phyloP scores from a whole-genome alignment of 1,140 invertebrate species.

The Heliconius congener region DNA sequence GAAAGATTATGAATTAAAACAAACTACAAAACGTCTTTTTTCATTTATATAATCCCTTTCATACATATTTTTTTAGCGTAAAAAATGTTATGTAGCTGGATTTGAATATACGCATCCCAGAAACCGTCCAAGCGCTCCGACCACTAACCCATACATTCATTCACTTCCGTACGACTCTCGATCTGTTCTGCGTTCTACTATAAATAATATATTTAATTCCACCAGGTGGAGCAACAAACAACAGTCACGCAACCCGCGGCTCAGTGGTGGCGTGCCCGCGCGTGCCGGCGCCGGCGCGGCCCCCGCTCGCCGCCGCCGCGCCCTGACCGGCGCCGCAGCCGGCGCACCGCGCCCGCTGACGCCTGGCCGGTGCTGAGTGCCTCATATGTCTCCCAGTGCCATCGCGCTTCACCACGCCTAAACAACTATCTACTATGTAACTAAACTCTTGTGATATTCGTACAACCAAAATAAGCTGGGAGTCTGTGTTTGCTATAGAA shows the following conservation, averaged over 20 bases:
- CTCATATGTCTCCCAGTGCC: slow-evolving; percentile 73
- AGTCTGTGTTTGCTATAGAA: background rate
- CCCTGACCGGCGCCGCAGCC: slow-evolving; percentile 78
- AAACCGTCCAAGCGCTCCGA: no score
- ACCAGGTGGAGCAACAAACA: slow-evolving; percentile 60
- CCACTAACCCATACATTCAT: no score
- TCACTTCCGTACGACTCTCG: no score
- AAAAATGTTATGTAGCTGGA: no score
- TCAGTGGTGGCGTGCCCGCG: slow-evolving; percentile 81
- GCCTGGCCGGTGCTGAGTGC: slow-evolving; percentile 61
- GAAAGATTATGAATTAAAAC: background rate
- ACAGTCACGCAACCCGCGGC: slow-evolving; percentile 65
- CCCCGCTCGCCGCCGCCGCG: slow-evolving; percentile 79
- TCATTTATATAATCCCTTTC: no score
- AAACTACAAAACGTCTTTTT: background rate
- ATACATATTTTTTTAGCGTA: no score
- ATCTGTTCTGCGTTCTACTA: no score
- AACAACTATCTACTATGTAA: slow-evolving; percentile 42
- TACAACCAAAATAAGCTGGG: background rate
- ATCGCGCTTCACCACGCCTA: slow-evolving; percentile 49
- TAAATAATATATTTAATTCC: slow-evolving; percentile 26
- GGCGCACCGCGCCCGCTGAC: slow-evolving; percentile 69
- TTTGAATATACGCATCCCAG: no score
- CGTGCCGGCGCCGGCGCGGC: slow-evolving; percentile 76
- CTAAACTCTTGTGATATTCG: background rate